Percentiles rank a stretch among this genome's conserved stretches.
These are phyloP conservation scores for Syndactyla subalaris DNA, from an alignment of 2,797 vertebrate species.

Conservation along the genomic window DNA sequence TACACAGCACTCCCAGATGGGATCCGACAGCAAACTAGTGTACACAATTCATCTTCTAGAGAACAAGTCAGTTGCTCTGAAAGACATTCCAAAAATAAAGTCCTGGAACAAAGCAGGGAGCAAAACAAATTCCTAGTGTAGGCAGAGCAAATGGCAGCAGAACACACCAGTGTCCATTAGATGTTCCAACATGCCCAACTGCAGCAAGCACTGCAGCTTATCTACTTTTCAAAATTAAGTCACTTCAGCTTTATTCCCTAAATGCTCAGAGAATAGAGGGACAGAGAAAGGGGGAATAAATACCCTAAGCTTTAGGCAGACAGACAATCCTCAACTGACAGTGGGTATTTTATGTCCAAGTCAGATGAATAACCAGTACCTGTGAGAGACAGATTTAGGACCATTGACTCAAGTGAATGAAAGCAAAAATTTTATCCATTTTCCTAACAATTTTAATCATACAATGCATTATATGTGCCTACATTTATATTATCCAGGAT, in stretches of 20 bases:
- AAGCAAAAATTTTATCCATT: background rate
- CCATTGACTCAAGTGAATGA: background rate
- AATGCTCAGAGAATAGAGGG: background rate
- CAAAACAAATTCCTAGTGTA: accelerated
- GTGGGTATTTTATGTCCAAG: background rate
- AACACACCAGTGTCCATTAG: background rate
- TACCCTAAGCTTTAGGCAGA: background rate
- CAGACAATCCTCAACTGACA: background rate
- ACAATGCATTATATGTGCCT: background rate
- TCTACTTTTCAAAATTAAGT: background rate
- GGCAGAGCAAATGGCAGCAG: background rate
- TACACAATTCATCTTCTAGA: background rate
- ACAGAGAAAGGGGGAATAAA: background rate
- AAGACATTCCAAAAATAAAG: background rate
- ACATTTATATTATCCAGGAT: background rate
- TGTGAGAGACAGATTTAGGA: background rate
- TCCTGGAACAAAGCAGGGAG: background rate
- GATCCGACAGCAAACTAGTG: background rate
- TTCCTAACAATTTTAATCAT: background rate
- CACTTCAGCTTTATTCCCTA: background rate
- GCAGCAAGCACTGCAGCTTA: background rate
- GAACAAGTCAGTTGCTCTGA: background rate
- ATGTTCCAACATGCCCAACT: accelerated
- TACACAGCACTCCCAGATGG: accelerated
- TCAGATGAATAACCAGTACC: background rate